Evolutionary conservation across 2,888 invertebrate genomes (phyloP).

Genomic region (Eumacrocentrus americanus): DNA sequence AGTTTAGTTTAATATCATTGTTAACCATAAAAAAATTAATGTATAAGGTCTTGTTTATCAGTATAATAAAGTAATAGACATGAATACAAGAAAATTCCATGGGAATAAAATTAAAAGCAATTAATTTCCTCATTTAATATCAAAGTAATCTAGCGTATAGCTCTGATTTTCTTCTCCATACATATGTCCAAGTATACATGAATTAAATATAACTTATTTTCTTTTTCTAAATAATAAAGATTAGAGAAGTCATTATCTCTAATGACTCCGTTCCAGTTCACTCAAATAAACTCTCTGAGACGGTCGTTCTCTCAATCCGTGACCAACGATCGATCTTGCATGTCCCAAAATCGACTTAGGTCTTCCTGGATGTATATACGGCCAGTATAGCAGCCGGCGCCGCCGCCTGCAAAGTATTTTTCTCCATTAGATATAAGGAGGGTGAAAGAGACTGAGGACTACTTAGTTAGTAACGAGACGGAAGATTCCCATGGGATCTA

Average conservation of each 20-base stretch:
- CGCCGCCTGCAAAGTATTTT: slow-evolving; percentile 43
- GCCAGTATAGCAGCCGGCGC: slow-evolving; percentile 10
- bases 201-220: no score
- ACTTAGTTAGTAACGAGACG: slow-evolving; percentile 37
- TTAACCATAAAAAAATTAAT: no score
- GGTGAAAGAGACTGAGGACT: slow-evolving; percentile 12
- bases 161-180: not conserved
- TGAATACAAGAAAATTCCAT: no score
- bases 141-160: no score
- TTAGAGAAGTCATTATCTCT: no score
- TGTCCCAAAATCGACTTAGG: slow-evolving; percentile 21
- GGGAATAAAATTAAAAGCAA: no score
- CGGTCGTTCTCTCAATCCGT: slow-evolving; percentile 16
- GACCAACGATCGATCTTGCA: slow-evolving; percentile 35
- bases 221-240: no score
- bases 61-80: no score
- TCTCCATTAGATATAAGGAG: slow-evolving; percentile 41
- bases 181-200: not conserved
- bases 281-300: slow-evolving; percentile 4
- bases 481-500: slow-evolving; percentile 45
- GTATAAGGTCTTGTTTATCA: no score
- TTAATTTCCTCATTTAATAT: no score
- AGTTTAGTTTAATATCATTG: no score
- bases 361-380: no score
- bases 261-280: not conserved